phyloP scores from a whole-genome alignment of 2,113 vertebrate genomes.

The Corythornis vintsioides region DNA sequence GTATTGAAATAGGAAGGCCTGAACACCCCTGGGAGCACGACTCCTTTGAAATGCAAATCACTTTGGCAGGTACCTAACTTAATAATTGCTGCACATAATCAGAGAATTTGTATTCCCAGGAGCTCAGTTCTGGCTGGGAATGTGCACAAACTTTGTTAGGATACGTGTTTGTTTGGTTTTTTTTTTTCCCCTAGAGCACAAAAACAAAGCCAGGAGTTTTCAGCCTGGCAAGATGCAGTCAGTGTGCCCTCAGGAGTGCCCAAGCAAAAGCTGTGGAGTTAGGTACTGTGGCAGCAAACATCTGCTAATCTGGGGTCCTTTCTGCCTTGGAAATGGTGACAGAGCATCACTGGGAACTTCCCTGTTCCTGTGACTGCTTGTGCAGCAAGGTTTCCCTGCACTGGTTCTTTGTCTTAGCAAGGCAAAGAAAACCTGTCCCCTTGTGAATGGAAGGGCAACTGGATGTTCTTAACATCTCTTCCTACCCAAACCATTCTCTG shows the following conservation, averaged over 20 bases:
- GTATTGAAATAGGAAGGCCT: not conserved
- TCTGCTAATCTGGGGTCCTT: not conserved
- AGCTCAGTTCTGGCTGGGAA: not conserved
- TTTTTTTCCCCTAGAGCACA: not conserved
- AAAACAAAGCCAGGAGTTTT: not conserved
- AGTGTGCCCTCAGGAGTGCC: not conserved
- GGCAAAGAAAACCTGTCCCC: not conserved
- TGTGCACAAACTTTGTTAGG: not conserved
- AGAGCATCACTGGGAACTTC: not conserved
- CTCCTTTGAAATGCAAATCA: slow-evolving; percentile 8
- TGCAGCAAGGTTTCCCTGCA: not conserved
- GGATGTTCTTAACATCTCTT: too few species aligned
- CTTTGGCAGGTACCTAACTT: not conserved
- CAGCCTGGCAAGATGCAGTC: not conserved
- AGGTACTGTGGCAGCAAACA: not conserved
- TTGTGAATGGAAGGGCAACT: not conserved
- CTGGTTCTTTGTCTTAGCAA: not conserved
- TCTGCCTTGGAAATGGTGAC: not conserved
- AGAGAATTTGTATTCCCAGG: not conserved
- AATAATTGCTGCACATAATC: not conserved
- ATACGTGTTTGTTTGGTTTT: too few species aligned
- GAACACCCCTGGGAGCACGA: not conserved
- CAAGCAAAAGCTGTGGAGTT: not conserved
- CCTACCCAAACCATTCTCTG: too few species aligned
- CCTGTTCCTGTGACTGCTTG: fast-evolving